Evolutionary conservation across 2,888 invertebrate genomes (phyloP), one percentile per base, ranked within the genome.

Genomic region (Holacanthella duospinosa): DNA sequence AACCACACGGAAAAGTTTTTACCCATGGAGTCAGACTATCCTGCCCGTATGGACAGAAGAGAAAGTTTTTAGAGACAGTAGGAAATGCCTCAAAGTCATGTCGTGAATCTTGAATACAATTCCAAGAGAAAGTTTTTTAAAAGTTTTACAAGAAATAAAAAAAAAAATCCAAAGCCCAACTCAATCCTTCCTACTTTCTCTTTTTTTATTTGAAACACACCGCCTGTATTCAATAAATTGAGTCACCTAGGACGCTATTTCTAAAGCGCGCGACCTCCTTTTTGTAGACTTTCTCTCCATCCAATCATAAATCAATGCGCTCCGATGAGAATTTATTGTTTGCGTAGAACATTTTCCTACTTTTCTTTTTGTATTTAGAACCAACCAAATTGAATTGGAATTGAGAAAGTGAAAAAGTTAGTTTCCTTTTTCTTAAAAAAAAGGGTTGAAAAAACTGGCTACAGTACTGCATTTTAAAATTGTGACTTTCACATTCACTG

Each of bases 1-100:
- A 48, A 48, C 48, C 48, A 21, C 48, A 48, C 48, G 48, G 21
- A 48, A 21, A 48, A 48, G n/a, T 9, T 48, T 48, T 48, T 48
- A 21, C 16, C 21, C 21, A 9, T 21, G 12, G 21, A 21, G 19
- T 36, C 9, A 48, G 48, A 48, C 16, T 9, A 4, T 48, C 12
- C 48, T 48, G 48, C 4, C 48, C 48, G 21, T 21, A 48, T 48
- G 48, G 48, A 21, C 48, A 9, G 36, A 36, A 6, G n/a, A 36
- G 36, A 48, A 48, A 48, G 48, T 48, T 48, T 48, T 48, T 62
- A 48, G 48, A 48, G 48, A 48, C 48, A 48, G 48, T 48, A 48
- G 59, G 57, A 66, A 66, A 66, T 66, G 66, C 66, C 66, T 66
- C 62, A 59, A 66, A 66, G 66, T 66, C 66, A 66, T 66, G 66